Percentiles rank a stretch among this genome's conserved stretches.
These are phyloP conservation scores for Puma concolor DNA, from an alignment of 2,113 vertebrate genomes.

Conservation along the genomic window DNA sequence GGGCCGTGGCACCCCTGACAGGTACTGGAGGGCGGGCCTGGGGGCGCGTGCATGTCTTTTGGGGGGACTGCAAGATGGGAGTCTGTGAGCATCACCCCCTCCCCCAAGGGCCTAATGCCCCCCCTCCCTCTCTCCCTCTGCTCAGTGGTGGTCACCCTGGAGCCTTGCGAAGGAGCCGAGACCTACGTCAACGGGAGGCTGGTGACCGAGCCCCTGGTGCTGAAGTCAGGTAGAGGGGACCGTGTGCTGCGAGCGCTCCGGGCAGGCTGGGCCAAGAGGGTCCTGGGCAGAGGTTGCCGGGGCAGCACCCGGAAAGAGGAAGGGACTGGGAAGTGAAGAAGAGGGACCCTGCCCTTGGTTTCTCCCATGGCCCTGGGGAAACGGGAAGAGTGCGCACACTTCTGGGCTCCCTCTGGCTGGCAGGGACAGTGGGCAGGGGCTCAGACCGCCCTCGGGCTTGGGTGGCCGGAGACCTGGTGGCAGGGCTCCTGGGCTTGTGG, in stretches of 20 bases:
- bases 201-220: slow-evolving; percentile 87
- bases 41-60: slow-evolving; percentile 57
- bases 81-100: neutral
- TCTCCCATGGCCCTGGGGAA: neutral
- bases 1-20: slow-evolving; percentile 72
- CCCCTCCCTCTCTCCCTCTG: neutral
- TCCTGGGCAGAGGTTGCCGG: neutral
- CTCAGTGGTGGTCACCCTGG: slow-evolving; percentile 90
- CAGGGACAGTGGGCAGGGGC: neutral
- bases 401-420: neutral
- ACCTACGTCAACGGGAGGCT: slow-evolving; percentile 94
- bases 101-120: neutral
- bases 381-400: neutral
- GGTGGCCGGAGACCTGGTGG: neutral
- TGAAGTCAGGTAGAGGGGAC: slow-evolving; percentile 88
- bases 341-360: neutral
- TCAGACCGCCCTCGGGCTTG: neutral
- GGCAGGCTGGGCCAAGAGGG: neutral
- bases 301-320: neutral
- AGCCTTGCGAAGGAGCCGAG: slow-evolving; percentile 90
- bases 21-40: slow-evolving; percentile 68
- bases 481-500: neutral
- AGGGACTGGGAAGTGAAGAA: neutral
- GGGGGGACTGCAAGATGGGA: slow-evolving; percentile 18
- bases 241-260: too few species aligned